These are phyloP conservation scores for Craseonycteris thonglongyai DNA, from an alignment of 2,113 vertebrate genomes.

Conservation along the genomic window DNA sequence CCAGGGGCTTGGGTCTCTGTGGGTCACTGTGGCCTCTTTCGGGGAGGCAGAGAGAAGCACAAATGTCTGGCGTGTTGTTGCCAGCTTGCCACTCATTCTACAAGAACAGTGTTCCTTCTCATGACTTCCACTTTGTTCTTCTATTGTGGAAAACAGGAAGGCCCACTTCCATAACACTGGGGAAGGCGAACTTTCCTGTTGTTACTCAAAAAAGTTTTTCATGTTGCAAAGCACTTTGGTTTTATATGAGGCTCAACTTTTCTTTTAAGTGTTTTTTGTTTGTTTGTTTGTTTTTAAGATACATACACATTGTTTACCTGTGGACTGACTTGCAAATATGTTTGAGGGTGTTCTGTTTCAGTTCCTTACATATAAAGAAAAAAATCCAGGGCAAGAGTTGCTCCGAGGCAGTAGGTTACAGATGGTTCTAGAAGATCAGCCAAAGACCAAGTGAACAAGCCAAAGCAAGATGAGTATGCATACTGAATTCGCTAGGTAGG, in stretches of 20 bases:
- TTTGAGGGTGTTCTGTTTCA: not conserved
- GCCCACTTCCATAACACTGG: not conserved
- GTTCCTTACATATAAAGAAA: not conserved
- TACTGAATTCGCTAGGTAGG: slow-evolving; percentile 12
- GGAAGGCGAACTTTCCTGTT: not conserved
- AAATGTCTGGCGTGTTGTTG: not conserved
- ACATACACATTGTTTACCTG: not conserved
- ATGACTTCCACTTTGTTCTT: not conserved
- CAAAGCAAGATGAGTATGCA: slow-evolving; percentile 32
- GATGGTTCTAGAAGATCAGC: slow-evolving; percentile 28
- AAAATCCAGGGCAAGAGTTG: not conserved
- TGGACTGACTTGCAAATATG: not conserved
- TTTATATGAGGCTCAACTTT: not conserved
- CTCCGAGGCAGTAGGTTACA: slow-evolving; percentile 4
- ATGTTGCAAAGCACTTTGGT: not conserved
- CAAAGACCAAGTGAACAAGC: slow-evolving; percentile 20
- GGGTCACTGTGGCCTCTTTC: not conserved
- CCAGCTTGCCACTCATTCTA: not conserved
- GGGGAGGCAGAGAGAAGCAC: not conserved
- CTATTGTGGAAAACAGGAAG: slow-evolving; percentile 38
- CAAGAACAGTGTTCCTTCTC: not conserved
- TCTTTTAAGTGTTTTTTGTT: too few species aligned
- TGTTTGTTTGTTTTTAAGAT: not conserved
- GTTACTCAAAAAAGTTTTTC: not conserved
- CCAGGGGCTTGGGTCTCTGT: not conserved